A percentile compares a stretch with the other conserved stretches of the same genome.
Conservation (phyloP, 2,888 invertebrate genomes). For the Norana najaformis region DNA sequence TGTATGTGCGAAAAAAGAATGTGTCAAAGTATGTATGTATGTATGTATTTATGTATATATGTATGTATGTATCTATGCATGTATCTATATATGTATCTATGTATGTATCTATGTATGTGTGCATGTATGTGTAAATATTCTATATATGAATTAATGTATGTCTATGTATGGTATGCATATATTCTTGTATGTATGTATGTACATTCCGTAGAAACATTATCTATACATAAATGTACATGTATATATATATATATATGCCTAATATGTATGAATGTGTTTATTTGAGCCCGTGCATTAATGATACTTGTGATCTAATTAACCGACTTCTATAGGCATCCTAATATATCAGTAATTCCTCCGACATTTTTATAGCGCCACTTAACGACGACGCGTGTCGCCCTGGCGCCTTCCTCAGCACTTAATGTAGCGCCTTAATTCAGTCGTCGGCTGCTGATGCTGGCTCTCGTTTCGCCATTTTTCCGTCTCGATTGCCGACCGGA, state of each 20-base stretch:
- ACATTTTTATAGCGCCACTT: slow-evolving; percentile 7
- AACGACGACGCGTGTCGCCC: not conserved
- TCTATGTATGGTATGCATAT: not conserved
- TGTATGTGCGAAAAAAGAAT: too few relatives aligned
- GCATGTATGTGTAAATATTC: too few relatives aligned
- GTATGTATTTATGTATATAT: not conserved
- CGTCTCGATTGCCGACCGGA: slow-evolving; percentile 2
- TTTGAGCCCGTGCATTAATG: not conserved
- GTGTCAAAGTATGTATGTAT: too few relatives aligned
- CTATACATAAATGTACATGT: too few relatives aligned
- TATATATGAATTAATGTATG: not conserved
- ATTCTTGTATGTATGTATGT: not conserved
- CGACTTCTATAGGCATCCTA: not conserved
- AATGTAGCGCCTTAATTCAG: not conserved
- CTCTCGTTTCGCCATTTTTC: slow-evolving; percentile 1
- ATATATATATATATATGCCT: not conserved
- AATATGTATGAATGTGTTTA: not conserved
- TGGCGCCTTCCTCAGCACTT: not conserved
- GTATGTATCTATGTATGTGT: not conserved
- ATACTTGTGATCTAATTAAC: not conserved
- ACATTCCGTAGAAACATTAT: too few relatives aligned
- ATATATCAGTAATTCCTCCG: not conserved
- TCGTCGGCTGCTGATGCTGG: too few relatives aligned
- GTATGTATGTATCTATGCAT: not conserved
- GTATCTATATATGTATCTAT: not conserved